Conservation (phyloP, 2,888 invertebrate genomes). For the Furcula furcula region DNA sequence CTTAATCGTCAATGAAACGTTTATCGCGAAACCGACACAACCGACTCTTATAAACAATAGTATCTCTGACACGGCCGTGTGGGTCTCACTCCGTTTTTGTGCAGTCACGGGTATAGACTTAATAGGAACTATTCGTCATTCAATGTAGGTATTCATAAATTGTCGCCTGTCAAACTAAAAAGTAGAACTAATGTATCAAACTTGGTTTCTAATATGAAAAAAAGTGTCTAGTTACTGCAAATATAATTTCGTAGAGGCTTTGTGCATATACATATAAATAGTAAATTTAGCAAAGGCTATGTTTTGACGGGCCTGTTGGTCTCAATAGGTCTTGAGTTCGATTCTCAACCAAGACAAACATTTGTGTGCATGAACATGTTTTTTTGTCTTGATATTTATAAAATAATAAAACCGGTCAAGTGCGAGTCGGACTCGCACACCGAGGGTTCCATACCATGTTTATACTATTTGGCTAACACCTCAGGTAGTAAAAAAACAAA, state of each 20-base stretch:
- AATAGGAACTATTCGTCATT: conserved; percentile 12
- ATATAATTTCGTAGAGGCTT: conserved; percentile 3
- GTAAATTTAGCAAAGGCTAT: too few relatives aligned
- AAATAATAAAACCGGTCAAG: too few relatives aligned
- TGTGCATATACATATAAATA: conserved; percentile 4
- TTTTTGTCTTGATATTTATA: too few relatives aligned
- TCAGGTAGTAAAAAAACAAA: too few relatives aligned
- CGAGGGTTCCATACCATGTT: too few relatives aligned
- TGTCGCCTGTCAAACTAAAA: conserved; percentile 1
- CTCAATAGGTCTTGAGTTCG: too few relatives aligned
- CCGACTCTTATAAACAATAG: conserved; percentile 56
- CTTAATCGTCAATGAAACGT: conserved; percentile 51
- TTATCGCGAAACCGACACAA: conserved; percentile 54
- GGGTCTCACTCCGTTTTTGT: conserved; percentile 12
- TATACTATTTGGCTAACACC: too few relatives aligned
- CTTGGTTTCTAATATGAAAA: background rate
- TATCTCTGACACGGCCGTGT: conserved; percentile 36
- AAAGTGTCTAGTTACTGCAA: conserved; percentile 5
- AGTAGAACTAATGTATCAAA: conserved; percentile 5
- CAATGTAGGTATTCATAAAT: conserved; percentile 2
- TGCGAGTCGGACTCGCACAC: too few relatives aligned
- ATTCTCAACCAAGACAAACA: too few relatives aligned
- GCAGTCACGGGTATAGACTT: conserved; percentile 15
- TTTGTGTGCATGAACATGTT: too few relatives aligned
- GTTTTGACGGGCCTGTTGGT: too few relatives aligned